Percentiles rank a stretch among this genome's conserved stretches.
phyloP scores from a whole-genome alignment of 2,113 vertebrate genomes.

The Danionella cerebrum region DNA sequence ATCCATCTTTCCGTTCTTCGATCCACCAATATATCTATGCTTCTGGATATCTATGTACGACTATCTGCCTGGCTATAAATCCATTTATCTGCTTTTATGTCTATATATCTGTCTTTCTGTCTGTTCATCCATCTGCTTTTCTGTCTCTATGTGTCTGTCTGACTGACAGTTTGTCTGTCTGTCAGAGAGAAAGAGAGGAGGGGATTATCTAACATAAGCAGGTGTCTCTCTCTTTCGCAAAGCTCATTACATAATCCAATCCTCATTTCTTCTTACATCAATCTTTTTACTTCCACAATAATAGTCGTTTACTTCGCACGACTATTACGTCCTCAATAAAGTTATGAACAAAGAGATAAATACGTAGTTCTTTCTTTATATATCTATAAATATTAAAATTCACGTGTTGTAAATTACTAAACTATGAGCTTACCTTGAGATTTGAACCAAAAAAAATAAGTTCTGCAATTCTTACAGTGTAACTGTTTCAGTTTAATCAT shows the following conservation, averaged over 20 bases:
- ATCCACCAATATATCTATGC: neutral
- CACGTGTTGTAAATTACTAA: too few species aligned
- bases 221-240: slow-evolving; percentile 27
- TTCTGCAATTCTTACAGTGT: too few species aligned
- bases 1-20: fast-evolving
- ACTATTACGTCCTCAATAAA: too few species aligned
- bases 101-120: neutral
- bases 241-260: slow-evolving; percentile 56
- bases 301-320: too few species aligned
- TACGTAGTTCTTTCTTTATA: too few species aligned
- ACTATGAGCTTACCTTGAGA: too few species aligned
- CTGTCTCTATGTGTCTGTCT: neutral
- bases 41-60: neutral
- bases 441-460: too few species aligned
- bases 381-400: too few species aligned
- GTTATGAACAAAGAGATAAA: too few species aligned
- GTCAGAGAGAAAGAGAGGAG: too few species aligned
- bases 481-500: too few species aligned
- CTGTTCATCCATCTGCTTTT: neutral
- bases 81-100: neutral
- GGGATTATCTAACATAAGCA: slow-evolving; percentile 40
- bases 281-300: too few species aligned
- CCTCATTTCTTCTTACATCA: slow-evolving; percentile 13
- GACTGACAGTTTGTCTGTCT: neutral
- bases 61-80: neutral